Evolutionary conservation across 1,140 invertebrate species (phyloP).

Genomic region (Meloidogyne exigua): DNA sequence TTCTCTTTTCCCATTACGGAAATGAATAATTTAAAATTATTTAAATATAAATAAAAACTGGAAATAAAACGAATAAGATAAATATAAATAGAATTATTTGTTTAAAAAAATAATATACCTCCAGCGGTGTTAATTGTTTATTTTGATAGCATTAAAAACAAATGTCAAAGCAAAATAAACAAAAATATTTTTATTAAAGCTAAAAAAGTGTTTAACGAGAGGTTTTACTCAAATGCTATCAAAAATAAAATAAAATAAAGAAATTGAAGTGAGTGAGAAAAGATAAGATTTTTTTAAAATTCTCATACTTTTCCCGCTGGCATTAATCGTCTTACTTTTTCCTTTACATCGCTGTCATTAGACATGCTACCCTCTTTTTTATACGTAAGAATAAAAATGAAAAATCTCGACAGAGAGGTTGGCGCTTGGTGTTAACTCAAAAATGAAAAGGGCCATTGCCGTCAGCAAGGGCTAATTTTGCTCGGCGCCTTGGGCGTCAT

Average conservation of each 20-base stretch:
- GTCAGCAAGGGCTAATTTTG: background rate
- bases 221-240: background rate
- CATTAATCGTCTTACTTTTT: background rate
- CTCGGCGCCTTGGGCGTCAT: background rate
- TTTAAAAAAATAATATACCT: background rate
- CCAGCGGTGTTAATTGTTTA: background rate
- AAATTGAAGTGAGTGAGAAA: background rate
- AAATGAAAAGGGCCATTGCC: background rate
- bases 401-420: background rate
- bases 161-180: slow-evolving; percentile 5
- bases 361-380: background rate
- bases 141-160: background rate
- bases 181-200: background rate
- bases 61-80: background rate
- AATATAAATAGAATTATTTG: background rate
- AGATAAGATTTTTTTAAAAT: background rate
- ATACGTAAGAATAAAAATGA: background rate
- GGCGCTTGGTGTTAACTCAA: background rate
- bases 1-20: background rate
- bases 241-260: background rate
- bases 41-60: background rate
- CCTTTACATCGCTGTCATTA: background rate
- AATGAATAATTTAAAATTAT: too few relatives aligned
- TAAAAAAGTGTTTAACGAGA: background rate
- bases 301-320: background rate